phyloP scores from a whole-genome alignment of 1,140 invertebrate genomes.

The Ctenoplectra terminalis region DNA sequence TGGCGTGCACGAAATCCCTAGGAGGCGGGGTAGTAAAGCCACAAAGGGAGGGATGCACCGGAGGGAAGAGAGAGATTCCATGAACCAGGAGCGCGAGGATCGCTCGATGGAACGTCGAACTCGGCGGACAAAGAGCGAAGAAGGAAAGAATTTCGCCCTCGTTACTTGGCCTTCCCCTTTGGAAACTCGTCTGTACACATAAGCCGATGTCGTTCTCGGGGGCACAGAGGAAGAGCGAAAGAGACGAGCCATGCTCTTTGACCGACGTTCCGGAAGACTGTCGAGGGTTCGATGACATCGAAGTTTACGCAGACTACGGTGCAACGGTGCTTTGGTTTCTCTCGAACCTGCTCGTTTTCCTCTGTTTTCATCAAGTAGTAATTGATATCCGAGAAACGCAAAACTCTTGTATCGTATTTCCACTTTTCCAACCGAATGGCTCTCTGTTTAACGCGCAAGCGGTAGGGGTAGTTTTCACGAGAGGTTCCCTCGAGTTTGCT shows the following conservation, averaged over 20 bases:
- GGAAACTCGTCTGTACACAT: neutral
- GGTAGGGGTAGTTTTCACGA: neutral
- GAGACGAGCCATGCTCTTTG: slow-evolving; percentile 16
- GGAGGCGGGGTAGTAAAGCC: neutral
- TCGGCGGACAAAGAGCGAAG: neutral
- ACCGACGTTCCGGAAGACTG: slow-evolving; percentile 34
- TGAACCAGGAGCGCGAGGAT: neutral
- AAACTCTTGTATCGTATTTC: slow-evolving; percentile 22
- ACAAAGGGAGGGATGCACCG: neutral
- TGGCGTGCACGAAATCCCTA: neutral
- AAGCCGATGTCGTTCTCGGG: neutral
- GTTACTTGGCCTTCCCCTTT: slow-evolving; percentile 13
- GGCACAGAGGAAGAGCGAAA: neutral
- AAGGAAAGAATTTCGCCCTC: slow-evolving; percentile 11
- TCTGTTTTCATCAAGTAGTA: neutral
- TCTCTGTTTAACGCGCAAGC: neutral
- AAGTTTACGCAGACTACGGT: slow-evolving; percentile 7
- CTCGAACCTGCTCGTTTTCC: neutral
- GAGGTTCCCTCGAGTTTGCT: neutral
- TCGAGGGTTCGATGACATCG: slow-evolving; percentile 44
- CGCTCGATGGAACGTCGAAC: neutral
- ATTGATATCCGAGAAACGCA: slow-evolving; percentile 61
- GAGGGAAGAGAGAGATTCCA: neutral
- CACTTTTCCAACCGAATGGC: neutral
- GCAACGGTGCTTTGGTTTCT: neutral